Base-by-base conservation (phyloP, 2,113 vertebrate species). In the Heloderma charlesbogerti region DNA sequence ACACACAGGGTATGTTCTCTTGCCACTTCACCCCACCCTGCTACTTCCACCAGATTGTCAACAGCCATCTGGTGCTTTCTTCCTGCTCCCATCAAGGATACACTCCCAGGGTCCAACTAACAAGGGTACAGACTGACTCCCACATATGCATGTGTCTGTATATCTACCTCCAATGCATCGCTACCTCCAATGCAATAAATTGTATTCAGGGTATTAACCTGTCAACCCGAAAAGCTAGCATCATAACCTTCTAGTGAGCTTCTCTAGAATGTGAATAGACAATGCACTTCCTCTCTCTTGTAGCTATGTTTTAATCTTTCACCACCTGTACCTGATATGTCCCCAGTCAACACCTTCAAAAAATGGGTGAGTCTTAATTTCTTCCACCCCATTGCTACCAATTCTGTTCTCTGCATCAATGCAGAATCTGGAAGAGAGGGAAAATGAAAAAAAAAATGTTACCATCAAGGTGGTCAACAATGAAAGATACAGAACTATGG, bases 291-390 rank as follows among this genome's bases (percentile, higher is more conserved):
- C 60, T 67, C 25, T 54, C n/a, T 13, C 13, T 27, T 75, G 66
- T 7, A 75, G 54, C 6, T 92, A 82, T 91, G 16, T 57, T 92
- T 86, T 51, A 51, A 34, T 18, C 20, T 88, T 89, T 82, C 15
- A 7, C n/a, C 16, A 43, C 3, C 90, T 31, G 10, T 98, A 99
- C 99, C 99, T 99, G 97, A 99, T 99, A 93, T 99, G 99, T 45
- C 99, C 99, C 99, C 99, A 99, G 97, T 99, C 99, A 40, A 99
- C 99, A 0, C 98, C 98, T 97, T 99, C 99, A 95, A 99, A 99
- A 95, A 99, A 99, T 0, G 96, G 96, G 74, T 99, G 99, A 88
- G 95, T 97, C 94, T 99, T 99, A 82, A 99, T 99, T 96, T 99
- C 99, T 84, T 99, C 99, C 81, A 99, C 98, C 77, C 98, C 98